Percentiles rank a stretch among this genome's conserved stretches.
These are phyloP conservation scores for Palythoa caribaeorum DNA, from an alignment of 92 coral and sea anemone species.

Conservation along the genomic window DNA sequence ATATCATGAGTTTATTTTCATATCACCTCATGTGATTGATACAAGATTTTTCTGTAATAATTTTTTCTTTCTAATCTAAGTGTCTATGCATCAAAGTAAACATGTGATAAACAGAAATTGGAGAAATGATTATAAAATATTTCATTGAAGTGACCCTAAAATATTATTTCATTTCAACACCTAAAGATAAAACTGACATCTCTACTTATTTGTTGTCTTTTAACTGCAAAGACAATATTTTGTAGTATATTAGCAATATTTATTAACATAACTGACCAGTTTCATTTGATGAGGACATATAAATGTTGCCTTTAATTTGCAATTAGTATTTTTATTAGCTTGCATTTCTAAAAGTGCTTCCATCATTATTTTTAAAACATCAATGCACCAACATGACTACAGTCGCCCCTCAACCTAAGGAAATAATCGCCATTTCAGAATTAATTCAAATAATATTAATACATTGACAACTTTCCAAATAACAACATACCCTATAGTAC, in stretches of 20 bases:
- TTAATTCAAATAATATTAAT: too few relatives aligned
- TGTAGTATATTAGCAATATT: too few relatives aligned
- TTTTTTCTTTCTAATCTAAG: too few relatives aligned
- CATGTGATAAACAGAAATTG: slow-evolving; percentile 49
- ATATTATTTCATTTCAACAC: slow-evolving; percentile 73
- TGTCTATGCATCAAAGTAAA: too few relatives aligned
- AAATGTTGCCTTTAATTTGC: too few relatives aligned
- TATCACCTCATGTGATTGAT: too few relatives aligned
- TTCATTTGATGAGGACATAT: too few relatives aligned
- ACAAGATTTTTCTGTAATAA: background rate
- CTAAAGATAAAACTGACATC: slow-evolving; percentile 59
- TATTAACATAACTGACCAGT: too few relatives aligned
- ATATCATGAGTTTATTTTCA: background rate
- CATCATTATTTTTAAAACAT: slow-evolving; percentile 8
- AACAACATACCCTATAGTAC: slow-evolving; percentile 64
- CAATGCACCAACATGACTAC: slow-evolving; percentile 47
- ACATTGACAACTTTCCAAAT: too few relatives aligned
- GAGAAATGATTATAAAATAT: slow-evolving; percentile 52
- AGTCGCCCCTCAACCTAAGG: slow-evolving; percentile 29
- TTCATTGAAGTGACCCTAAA: slow-evolving; percentile 50
- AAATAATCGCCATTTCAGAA: background rate
- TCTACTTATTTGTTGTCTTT: slow-evolving; percentile 38
- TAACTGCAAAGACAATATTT: too few relatives aligned
- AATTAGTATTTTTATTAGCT: too few relatives aligned
- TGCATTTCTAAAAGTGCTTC: background rate